Percentiles rank a stretch among this genome's conserved stretches.
phyloP scores from a whole-genome alignment of 2,113 vertebrate genomes.

The Psilopsiagon aymara region DNA sequence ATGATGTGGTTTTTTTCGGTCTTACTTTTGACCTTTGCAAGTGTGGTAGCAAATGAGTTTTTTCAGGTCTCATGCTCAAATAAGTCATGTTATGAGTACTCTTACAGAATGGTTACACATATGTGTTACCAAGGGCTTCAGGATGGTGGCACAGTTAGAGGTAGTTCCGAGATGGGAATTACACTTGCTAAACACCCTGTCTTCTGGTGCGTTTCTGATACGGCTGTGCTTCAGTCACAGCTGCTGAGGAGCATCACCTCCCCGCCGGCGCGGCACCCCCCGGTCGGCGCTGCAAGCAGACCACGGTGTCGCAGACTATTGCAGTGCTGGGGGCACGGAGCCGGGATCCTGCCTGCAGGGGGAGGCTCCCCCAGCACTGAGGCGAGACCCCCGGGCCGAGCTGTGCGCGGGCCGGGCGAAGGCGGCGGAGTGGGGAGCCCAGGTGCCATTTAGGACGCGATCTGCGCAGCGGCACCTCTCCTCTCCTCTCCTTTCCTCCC shows the following conservation, averaged over 20 bases:
- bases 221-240: background rate
- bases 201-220: background rate
- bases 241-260: background rate
- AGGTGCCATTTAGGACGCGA: background rate
- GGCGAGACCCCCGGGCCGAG: background rate
- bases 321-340: background rate
- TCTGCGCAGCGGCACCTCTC: background rate
- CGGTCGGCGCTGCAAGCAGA: fast-evolving
- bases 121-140: fast-evolving
- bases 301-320: too few relatives aligned
- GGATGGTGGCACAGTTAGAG: background rate
- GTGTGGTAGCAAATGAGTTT: background rate
- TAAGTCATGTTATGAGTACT: background rate
- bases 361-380: background rate
- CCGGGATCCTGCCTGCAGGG: background rate
- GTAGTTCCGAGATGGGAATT: fast-evolving
- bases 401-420: background rate
- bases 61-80: background rate
- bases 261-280: fast-evolving
- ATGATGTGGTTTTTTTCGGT: fast-evolving
- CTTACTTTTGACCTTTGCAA: background rate
- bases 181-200: background rate
- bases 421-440: background rate
- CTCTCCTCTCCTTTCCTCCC: too few relatives aligned
- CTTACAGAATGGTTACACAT: fast-evolving